These are phyloP conservation scores for Urophycis tenuis DNA, from an alignment of 2,797 vertebrate genomes.

Conservation along the genomic window DNA sequence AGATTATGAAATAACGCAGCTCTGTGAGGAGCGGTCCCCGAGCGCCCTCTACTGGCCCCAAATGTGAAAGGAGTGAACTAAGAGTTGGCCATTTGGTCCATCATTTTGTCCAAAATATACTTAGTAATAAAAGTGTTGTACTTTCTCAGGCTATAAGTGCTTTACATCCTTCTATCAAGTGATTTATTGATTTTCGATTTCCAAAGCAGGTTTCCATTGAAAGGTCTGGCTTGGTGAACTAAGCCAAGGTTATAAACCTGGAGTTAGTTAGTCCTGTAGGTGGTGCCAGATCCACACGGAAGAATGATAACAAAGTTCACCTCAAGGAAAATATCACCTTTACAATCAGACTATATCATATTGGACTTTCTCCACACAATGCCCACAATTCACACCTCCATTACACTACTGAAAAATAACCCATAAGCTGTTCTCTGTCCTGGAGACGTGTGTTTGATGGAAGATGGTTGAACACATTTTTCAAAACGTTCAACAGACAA, in stretches of 20 bases:
- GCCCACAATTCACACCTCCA: neutral
- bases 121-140: neutral
- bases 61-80: neutral
- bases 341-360: slow-evolving; percentile 11
- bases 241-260: neutral
- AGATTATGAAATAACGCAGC: neutral
- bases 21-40: no score
- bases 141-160: neutral
- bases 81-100: no score
- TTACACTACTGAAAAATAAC: neutral
- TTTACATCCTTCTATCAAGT: neutral
- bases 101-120: neutral
- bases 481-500: no score
- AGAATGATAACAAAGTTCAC: neutral
- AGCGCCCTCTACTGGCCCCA: neutral
- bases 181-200: no score
- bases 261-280: neutral
- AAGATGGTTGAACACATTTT: neutral
- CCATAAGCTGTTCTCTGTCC: no score
- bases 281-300: neutral
- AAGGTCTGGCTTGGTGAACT: neutral
- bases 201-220: neutral
- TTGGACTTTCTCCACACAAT: neutral
- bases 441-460: neutral
- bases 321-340: slow-evolving; percentile 3